Conservation (phyloP, 1,140 invertebrate species). For the Euglossa dilemma region DNA sequence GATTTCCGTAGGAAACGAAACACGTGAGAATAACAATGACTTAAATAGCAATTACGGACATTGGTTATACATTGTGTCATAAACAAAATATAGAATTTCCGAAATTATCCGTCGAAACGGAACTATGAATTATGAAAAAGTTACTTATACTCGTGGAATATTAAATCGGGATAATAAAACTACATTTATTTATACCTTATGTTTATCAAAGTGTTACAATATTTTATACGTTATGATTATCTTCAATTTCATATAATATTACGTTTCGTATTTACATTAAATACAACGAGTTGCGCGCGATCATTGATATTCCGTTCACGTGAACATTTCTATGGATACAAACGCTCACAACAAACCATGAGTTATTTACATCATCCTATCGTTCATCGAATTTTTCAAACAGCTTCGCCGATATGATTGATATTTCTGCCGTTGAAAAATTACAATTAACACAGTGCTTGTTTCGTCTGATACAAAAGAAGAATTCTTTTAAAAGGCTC, state of each 20-base stretch:
- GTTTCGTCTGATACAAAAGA: neutral
- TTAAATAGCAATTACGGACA: too few relatives aligned
- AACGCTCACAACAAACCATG: conserved; percentile 52
- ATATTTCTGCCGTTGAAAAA: neutral
- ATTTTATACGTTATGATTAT: neutral
- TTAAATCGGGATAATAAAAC: too few relatives aligned
- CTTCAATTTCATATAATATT: neutral
- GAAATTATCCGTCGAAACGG: neutral
- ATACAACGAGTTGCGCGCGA: neutral
- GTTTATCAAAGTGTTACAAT: neutral
- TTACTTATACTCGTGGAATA: neutral
- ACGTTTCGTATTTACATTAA: neutral
- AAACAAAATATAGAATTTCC: neutral
- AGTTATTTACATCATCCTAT: neutral
- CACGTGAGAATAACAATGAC: conserved; percentile 2
- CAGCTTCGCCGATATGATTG: conserved; percentile 29
- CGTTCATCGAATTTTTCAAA: conserved; percentile 6
- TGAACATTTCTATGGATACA: conserved; percentile 61
- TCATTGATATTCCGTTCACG: conserved; percentile 18
- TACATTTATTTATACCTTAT: neutral
- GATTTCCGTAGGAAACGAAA: neutral
- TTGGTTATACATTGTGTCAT: neutral
- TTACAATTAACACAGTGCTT: neutral
- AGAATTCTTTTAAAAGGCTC: neutral
- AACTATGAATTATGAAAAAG: neutral